Percentiles rank a stretch among this genome's conserved stretches.
These are phyloP conservation scores for Benthosema pterotum DNA, from an alignment of 2,797 vertebrate genomes.

Conservation along the genomic window DNA sequence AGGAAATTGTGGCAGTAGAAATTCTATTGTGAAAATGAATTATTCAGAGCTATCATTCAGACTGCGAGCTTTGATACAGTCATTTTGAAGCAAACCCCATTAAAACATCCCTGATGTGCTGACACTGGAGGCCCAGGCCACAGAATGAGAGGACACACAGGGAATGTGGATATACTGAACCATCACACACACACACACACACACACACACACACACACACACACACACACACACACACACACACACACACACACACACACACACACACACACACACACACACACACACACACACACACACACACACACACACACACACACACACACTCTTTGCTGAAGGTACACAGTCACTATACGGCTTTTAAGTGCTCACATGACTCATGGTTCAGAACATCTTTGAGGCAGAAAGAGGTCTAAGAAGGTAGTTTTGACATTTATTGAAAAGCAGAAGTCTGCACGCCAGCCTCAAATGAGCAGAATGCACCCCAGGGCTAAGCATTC, in stretches of 20 bases:
- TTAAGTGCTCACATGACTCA: no score
- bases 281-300: not conserved
- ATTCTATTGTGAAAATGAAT: conserved; percentile 53
- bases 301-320: not conserved
- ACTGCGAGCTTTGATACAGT: conserved; percentile 49
- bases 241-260: not conserved
- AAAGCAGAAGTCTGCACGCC: no score
- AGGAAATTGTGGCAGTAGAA: conserved; percentile 24
- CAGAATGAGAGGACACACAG: conserved; percentile 25
- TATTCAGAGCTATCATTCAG: conserved; percentile 47
- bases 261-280: not conserved
- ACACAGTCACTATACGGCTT: no score
- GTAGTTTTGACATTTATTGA: no score
- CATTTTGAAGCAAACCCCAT: conserved; percentile 49
- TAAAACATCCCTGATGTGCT: conserved; percentile 47
- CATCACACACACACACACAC: not conserved
- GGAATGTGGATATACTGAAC: conserved; percentile 13
- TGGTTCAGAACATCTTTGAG: no score
- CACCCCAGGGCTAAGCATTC: no score
- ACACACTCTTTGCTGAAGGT: no score
- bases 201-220: not conserved
- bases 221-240: not conserved
- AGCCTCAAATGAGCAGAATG: no score
- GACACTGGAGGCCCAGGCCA: conserved; percentile 38
- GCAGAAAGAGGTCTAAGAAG: no score